A percentile compares a stretch with the other conserved stretches of the same genome.
These are phyloP conservation scores for Perithous albicinctus DNA, from an alignment of 2,888 invertebrate species.

Conservation along the genomic window DNA sequence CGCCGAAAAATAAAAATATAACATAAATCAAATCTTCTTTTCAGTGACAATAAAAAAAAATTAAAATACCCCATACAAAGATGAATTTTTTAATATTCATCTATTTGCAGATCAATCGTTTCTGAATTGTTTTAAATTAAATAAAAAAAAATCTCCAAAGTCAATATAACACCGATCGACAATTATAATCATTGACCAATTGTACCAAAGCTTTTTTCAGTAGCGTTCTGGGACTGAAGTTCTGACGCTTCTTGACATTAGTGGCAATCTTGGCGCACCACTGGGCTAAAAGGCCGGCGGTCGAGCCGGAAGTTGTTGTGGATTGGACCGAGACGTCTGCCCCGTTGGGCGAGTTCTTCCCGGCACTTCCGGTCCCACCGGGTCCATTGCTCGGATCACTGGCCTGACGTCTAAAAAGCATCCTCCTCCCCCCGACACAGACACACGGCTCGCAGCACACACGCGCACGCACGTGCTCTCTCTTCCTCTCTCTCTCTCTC, in stretches of 20 bases:
- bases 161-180: not conserved
- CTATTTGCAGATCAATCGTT: not conserved
- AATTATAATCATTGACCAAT: not conserved
- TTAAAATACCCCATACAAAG: too few relatives aligned
- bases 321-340: constrained; percentile 73
- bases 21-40: too few relatives aligned
- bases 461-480: constrained; percentile 51
- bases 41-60: too few relatives aligned
- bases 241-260: constrained; percentile 81
- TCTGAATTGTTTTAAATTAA: not conserved
- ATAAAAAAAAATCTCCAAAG: not conserved
- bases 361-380: constrained; percentile 70
- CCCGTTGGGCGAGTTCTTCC: constrained; percentile 71
- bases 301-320: constrained; percentile 73
- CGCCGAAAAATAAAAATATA: too few relatives aligned
- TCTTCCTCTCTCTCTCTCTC: too few relatives aligned
- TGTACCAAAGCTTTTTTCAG: constrained; percentile 80
- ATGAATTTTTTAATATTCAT: not conserved
- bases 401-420: constrained; percentile 80
- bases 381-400: constrained; percentile 77
- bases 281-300: constrained; percentile 78
- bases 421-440: constrained; percentile 70
- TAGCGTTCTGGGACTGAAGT: constrained; percentile 77
- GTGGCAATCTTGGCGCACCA: constrained; percentile 82
- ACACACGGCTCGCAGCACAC: constrained; percentile 42